Percentiles rank a stretch among this genome's conserved stretches.
phyloP scores from a whole-genome alignment of 1,140 invertebrate genomes.

The Papilio xuthus region DNA sequence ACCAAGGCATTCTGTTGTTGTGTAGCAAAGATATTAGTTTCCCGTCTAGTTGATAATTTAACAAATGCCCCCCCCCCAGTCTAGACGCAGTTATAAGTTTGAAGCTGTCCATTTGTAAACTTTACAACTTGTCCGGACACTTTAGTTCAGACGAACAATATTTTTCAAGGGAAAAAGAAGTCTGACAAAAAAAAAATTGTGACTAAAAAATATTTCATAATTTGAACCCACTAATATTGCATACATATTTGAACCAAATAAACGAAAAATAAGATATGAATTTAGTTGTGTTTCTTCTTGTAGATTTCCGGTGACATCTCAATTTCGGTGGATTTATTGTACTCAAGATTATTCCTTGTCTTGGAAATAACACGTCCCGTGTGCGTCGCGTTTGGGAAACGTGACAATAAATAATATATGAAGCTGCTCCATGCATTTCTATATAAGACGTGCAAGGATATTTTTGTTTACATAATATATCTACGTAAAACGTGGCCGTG shows the following conservation, averaged over 20 bases:
- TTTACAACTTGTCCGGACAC: background rate
- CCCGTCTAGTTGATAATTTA: background rate
- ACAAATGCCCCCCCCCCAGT: too few relatives aligned
- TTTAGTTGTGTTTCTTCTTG: background rate
- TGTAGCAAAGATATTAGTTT: background rate
- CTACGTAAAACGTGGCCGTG: constrained; percentile 2
- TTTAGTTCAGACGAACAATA: too few relatives aligned
- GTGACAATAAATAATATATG: constrained; percentile 25
- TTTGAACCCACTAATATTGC: too few relatives aligned
- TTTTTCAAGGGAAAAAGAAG: too few relatives aligned
- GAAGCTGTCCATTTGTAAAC: background rate
- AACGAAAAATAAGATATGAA: background rate
- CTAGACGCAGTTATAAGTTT: too few relatives aligned
- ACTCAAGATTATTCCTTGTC: constrained; percentile 5
- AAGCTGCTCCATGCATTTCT: constrained; percentile 8
- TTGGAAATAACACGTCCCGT: constrained; percentile 8
- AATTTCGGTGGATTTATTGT: constrained; percentile 9
- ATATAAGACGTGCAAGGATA: background rate
- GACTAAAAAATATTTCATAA: too few relatives aligned
- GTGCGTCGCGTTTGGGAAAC: background rate
- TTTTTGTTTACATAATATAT: background rate
- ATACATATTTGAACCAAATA: background rate
- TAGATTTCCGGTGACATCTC: background rate
- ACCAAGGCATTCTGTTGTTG: background rate
- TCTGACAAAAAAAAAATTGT: too few relatives aligned